These are phyloP conservation scores for Cosmorhoe ocellata DNA, from an alignment of 2,888 invertebrate genomes.

Conservation along the genomic window DNA sequence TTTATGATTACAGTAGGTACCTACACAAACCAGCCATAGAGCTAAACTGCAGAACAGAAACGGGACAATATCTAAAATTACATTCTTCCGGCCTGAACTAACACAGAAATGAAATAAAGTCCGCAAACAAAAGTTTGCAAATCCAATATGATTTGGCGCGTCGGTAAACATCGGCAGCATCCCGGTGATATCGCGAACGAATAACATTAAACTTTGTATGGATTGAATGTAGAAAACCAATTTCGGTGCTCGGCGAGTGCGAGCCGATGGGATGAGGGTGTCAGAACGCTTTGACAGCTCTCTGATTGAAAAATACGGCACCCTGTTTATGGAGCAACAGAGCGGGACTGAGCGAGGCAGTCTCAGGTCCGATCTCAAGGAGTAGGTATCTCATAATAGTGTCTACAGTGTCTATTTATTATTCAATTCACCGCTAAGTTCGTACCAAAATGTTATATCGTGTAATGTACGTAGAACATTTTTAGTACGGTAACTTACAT, in stretches of 20 bases:
- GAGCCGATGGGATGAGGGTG: constrained; percentile 83
- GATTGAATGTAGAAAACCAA: constrained; percentile 84
- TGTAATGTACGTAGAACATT: too few species aligned
- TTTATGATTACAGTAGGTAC: too few species aligned
- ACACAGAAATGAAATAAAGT: constrained; percentile 81
- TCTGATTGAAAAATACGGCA: constrained; percentile 85
- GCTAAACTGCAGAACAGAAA: constrained; percentile 11
- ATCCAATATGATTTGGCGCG: constrained; percentile 83
- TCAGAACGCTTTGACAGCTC: constrained; percentile 84
- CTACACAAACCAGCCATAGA: not conserved
- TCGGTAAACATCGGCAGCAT: constrained; percentile 82
- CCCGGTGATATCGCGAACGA: constrained; percentile 83
- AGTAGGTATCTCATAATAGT: not conserved
- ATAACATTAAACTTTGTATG: constrained; percentile 84
- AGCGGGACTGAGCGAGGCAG: constrained; percentile 58
- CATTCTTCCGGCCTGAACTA: constrained; percentile 77
- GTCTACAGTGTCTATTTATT: too few species aligned
- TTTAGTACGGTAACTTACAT: too few species aligned
- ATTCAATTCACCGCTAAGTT: too few species aligned
- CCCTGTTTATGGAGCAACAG: constrained; percentile 82
- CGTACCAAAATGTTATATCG: too few species aligned
- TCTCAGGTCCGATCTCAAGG: constrained; percentile 34
- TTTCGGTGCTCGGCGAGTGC: constrained; percentile 82
- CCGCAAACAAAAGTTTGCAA: constrained; percentile 82
- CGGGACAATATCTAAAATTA: constrained; percentile 74